These are phyloP conservation scores for Scaptomyza hsui DNA, from an alignment of 1,140 invertebrate genomes.

Conservation along the genomic window DNA sequence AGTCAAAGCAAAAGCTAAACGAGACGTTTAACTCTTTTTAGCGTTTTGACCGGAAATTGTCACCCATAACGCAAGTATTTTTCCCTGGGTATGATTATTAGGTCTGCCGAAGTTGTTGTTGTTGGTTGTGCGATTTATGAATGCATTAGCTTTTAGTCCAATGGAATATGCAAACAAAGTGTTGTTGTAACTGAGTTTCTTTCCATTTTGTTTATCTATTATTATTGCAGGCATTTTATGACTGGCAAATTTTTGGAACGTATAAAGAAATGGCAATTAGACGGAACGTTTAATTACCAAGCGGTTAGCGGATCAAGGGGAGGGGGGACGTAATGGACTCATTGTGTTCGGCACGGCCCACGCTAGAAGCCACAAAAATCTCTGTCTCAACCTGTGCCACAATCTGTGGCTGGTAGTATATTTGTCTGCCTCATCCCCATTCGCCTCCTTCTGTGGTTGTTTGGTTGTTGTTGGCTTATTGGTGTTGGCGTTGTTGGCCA, in stretches of 20 bases:
- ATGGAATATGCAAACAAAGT: conserved; percentile 58
- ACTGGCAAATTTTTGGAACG: conserved; percentile 63
- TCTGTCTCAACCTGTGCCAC: conserved; percentile 30
- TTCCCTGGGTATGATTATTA: too few species aligned
- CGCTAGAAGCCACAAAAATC: conserved; percentile 5
- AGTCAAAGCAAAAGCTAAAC: too few species aligned
- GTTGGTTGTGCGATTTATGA: conserved; percentile 54
- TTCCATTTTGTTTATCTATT: conserved; percentile 1
- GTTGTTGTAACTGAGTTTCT: conserved; percentile 16
- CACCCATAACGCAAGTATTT: too few species aligned
- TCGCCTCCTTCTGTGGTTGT: conserved; percentile 15
- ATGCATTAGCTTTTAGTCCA: conserved; percentile 63
- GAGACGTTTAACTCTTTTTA: too few species aligned
- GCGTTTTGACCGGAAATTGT: too few species aligned
- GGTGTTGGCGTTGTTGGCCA: conserved; percentile 74
- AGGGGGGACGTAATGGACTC: conserved; percentile 9
- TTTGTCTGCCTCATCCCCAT: conserved; percentile 2
- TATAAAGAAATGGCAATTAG: conserved; percentile 68
- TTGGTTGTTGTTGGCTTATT: conserved; percentile 57
- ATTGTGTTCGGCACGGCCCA: conserved; percentile 17
- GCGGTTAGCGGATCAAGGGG: conserved; percentile 16
- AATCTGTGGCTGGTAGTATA: conserved; percentile 9
- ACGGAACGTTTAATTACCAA: conserved; percentile 65
- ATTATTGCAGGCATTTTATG: conserved; percentile 53
- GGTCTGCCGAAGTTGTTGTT: conserved; percentile 5